phyloP scores from a whole-genome alignment of 2,113 vertebrate species.

The Scatophagus argus region DNA sequence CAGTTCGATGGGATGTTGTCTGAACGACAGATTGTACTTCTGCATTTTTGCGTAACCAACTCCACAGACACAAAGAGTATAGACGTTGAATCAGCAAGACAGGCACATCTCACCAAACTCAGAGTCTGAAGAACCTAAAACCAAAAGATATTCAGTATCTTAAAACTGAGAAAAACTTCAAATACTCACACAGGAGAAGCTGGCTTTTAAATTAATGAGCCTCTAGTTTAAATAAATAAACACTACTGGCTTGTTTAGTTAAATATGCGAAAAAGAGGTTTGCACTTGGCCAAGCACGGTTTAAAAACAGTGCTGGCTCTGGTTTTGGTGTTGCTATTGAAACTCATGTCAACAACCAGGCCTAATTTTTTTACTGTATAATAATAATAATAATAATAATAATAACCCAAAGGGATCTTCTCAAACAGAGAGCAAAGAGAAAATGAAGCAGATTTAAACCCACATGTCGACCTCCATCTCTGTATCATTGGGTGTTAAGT shows the following conservation, averaged over 20 bases:
- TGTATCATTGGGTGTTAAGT: not conserved
- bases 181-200: not conserved
- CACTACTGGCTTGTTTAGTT: not conserved
- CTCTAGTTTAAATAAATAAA: not conserved
- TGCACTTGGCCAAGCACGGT: not conserved
- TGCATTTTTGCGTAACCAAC: too few relatives aligned
- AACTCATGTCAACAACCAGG: not conserved
- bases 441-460: too few relatives aligned
- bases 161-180: not conserved
- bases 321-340: not conserved
- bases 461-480: too few relatives aligned
- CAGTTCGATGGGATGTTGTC: too few relatives aligned
- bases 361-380: not conserved
- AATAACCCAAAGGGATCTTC: not conserved
- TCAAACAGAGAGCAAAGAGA: not conserved
- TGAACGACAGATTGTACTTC: too few relatives aligned
- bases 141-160: not conserved
- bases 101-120: too few relatives aligned
- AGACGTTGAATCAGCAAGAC: too few relatives aligned
- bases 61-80: too few relatives aligned
- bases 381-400: not conserved
- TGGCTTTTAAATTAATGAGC: too few relatives aligned
- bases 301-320: not conserved
- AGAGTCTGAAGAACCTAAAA: too few relatives aligned
- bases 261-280: too few relatives aligned